These are phyloP conservation scores for Percopsis transmontana DNA, from an alignment of 2,113 vertebrate species.

Conservation along the genomic window DNA sequence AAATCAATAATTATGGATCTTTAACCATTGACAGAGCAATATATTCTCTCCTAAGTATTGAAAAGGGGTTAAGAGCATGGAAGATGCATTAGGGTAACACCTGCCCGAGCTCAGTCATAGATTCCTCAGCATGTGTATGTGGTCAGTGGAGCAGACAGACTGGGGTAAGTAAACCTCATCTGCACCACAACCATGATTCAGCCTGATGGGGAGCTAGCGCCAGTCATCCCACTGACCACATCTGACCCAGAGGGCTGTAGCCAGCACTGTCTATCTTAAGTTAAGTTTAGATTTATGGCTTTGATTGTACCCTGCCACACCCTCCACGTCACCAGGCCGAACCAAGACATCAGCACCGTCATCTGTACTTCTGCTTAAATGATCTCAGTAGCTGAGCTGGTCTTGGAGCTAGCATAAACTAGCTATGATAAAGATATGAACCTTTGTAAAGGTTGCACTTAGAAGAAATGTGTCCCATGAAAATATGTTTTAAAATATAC, in stretches of 20 bases:
- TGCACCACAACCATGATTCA: slow-evolving; percentile 58
- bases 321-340: slow-evolving; percentile 59
- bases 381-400: neutral
- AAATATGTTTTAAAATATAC: neutral
- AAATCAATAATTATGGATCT: too few species aligned
- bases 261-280: slow-evolving; percentile 57
- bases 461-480: neutral
- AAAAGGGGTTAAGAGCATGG: slow-evolving; percentile 1
- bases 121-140: slow-evolving; percentile 38
- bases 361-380: slow-evolving; percentile 24
- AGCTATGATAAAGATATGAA: too few species aligned
- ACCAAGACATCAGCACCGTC: slow-evolving; percentile 43
- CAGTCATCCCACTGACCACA: slow-evolving; percentile 64
- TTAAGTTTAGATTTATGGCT: slow-evolving; percentile 69
- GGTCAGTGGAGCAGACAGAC: slow-evolving; percentile 47
- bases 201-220: slow-evolving; percentile 30
- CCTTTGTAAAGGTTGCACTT: too few species aligned
- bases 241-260: slow-evolving; percentile 52
- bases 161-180: slow-evolving; percentile 34
- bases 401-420: neutral
- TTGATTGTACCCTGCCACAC: slow-evolving; percentile 55
- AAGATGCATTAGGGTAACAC: slow-evolving; percentile 43
- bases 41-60: neutral
- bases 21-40: too few species aligned
- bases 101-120: slow-evolving; percentile 29